A percentile compares a stretch with the other conserved stretches of the same genome.
Evolutionary conservation across 23 tunicate species (phyloP).

Genomic region (Oikopleura vanhoeffeni): DNA sequence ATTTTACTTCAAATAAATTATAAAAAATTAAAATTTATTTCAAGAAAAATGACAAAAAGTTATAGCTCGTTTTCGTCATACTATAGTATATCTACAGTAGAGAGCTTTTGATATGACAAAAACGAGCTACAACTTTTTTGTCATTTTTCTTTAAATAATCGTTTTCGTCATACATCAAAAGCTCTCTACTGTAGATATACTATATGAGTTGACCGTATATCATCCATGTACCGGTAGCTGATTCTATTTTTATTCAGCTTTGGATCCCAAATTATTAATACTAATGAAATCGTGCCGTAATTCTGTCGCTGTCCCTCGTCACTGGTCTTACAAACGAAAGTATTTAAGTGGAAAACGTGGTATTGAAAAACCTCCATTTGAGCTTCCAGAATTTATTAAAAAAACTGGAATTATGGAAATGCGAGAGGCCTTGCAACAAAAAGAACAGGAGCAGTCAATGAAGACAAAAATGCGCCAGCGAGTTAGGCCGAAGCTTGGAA

Average conservation of each 20-base stretch:
- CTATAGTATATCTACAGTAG: no score
- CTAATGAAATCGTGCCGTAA: slow-evolving; percentile 82
- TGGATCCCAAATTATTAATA: slow-evolving; percentile 72
- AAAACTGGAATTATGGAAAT: slow-evolving; percentile 98
- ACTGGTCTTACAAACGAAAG: slow-evolving; percentile 94
- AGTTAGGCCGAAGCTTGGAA: slow-evolving; percentile 92
- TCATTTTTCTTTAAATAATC: no score
- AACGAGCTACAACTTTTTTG: no score
- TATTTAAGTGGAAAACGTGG: slow-evolving; percentile 90
- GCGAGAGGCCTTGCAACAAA: slow-evolving; percentile 91
- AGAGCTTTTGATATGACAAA: no score
- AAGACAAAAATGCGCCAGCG: slow-evolving; percentile 89
- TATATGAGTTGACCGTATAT: no score
- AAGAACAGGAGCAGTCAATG: slow-evolving; percentile 71
- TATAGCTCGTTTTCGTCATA: no score
- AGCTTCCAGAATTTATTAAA: slow-evolving; percentile 87
- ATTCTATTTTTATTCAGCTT: slow-evolving; percentile 40
- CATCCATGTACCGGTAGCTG: no score
- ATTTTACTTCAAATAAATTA: no score
- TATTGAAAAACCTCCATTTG: slow-evolving; percentile 83
- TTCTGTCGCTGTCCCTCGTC: slow-evolving; percentile 83
- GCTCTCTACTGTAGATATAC: no score
- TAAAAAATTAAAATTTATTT: no score
- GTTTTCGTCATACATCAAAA: no score
- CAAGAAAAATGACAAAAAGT: no score